Conservation (phyloP, 2,797 vertebrate genomes). For the Enteromius trimaculatus region DNA sequence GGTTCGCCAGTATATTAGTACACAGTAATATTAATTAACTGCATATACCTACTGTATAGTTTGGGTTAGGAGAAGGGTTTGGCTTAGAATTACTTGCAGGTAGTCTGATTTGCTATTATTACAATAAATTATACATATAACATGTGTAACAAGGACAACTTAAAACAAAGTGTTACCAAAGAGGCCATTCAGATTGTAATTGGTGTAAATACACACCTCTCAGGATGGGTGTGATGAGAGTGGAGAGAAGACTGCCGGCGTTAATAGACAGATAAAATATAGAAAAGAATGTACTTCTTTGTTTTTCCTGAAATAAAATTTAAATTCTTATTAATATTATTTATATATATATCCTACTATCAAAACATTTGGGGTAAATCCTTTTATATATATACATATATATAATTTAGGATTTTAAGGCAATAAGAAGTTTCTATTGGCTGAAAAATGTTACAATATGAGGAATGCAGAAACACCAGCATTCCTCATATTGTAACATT, state of each 20-base stretch:
- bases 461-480: not conserved
- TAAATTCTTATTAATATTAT: not conserved
- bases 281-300: conserved; percentile 92
- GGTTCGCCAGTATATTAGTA: not conserved
- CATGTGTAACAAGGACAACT: not conserved
- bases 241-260: conserved; percentile 93
- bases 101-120: not conserved
- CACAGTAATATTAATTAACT: not conserved
- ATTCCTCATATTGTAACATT: not conserved
- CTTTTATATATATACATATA: not conserved
- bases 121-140: not conserved
- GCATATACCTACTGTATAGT: not conserved
- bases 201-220: conserved; percentile 77
- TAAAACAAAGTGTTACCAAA: too few relatives aligned
- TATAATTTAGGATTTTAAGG: not conserved
- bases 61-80: not conserved
- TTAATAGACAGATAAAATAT: conserved; percentile 96
- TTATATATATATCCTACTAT: not conserved
- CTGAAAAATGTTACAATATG: not conserved
- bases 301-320: conserved; percentile 81
- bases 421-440: not conserved
- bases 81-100: not conserved
- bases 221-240: conserved; percentile 89
- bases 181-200: not conserved
- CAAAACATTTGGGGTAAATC: not conserved